Percentiles rank a stretch among this genome's conserved stretches.
Evolutionary conservation across 2,888 invertebrate genomes (phyloP).

Genomic region (Oscheius myriophilus): DNA sequence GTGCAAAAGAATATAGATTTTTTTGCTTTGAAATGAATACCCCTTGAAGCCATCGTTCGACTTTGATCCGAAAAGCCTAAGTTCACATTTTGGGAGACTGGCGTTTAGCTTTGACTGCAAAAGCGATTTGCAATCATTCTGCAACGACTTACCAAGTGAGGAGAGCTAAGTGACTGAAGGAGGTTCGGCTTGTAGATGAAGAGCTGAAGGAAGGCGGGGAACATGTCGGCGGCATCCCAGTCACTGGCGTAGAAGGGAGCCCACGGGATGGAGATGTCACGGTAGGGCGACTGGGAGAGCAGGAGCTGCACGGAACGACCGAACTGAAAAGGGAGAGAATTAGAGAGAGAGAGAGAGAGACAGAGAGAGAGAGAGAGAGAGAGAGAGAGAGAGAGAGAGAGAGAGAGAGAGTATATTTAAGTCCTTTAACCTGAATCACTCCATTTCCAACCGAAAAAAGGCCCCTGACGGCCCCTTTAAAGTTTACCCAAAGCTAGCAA

Average conservation of each 20-base stretch:
- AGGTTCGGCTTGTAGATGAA: slow-evolving; percentile 67
- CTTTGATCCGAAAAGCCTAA: no score
- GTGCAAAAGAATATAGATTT: no score
- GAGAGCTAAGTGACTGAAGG: slow-evolving; percentile 59
- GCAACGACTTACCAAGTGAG: slow-evolving; percentile 51
- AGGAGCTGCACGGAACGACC: slow-evolving; percentile 88
- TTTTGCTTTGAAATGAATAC: no score
- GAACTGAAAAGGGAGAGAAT: slow-evolving; percentile 76
- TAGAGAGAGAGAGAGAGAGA: neutral
- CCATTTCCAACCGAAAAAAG: no score
- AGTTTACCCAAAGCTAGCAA: no score
- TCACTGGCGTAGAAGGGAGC: slow-evolving; percentile 76
- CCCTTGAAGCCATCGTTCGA: no score
- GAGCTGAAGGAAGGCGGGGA: slow-evolving; percentile 80
- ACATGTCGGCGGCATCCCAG: slow-evolving; percentile 89
- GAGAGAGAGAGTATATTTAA: no score
- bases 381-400: no score
- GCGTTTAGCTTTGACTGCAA: no score
- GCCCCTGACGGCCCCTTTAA: no score
- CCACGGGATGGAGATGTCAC: slow-evolving; percentile 71
- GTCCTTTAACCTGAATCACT: no score
- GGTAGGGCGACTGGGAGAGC: slow-evolving; percentile 83
- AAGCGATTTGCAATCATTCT: neutral
- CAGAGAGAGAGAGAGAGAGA: neutral
- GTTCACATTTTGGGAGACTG: no score